phyloP scores from a whole-genome alignment of 2,113 vertebrate species.

The Calidris pugnax region DNA sequence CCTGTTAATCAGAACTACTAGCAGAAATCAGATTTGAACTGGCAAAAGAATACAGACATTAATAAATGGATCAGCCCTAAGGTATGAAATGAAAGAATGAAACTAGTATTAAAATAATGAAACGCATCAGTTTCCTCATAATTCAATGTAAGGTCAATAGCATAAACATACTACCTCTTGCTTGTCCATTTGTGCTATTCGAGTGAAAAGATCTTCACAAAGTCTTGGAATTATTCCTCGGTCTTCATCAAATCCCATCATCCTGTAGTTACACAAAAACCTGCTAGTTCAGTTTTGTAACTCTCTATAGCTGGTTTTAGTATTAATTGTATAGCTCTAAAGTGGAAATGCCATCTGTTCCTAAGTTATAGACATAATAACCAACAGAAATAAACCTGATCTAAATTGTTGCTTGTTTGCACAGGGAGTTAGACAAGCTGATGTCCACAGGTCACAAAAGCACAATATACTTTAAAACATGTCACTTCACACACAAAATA shows the following conservation, averaged over 20 bases:
- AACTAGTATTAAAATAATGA: background rate
- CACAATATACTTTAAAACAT: background rate
- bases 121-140: background rate
- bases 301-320: background rate
- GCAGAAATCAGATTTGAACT: background rate
- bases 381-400: background rate
- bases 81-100: background rate
- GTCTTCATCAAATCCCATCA: conserved; percentile 95
- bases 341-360: background rate
- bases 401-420: background rate
- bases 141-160: background rate
- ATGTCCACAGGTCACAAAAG: background rate
- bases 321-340: background rate
- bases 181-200: conserved; percentile 74
- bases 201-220: conserved; percentile 88
- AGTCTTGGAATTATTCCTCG: conserved; percentile 91
- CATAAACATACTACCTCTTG: conserved; percentile 74
- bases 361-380: background rate
- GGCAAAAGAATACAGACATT: background rate
- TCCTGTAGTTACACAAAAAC: conserved; percentile 72
- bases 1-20: background rate
- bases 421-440: background rate
- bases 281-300: background rate
- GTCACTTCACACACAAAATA: background rate
- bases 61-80: background rate